Evolutionary conservation across 2,113 vertebrate genomes (phyloP).

Genomic region (Vanacampus margaritifer): DNA sequence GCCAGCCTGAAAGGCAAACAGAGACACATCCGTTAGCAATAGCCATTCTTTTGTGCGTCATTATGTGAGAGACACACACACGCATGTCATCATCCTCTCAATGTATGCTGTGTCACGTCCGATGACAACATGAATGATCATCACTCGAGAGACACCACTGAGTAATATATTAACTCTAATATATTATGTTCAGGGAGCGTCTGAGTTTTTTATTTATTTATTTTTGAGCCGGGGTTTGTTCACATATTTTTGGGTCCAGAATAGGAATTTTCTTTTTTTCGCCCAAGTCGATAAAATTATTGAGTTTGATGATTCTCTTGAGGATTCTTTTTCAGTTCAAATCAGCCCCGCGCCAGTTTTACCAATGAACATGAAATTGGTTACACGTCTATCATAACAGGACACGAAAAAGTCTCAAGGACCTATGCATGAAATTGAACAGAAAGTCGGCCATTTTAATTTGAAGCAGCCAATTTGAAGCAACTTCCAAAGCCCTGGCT

Average conservation of each 20-base stretch:
- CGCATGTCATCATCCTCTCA: slow-evolving; percentile 21
- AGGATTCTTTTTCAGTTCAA: too few species aligned
- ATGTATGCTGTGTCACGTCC: slow-evolving; percentile 5
- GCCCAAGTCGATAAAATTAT: too few species aligned
- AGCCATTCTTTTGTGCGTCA: slow-evolving; percentile 19
- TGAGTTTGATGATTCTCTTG: too few species aligned
- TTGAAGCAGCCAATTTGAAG: neutral
- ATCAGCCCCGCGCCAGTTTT: too few species aligned
- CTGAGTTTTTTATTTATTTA: neutral
- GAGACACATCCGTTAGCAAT: slow-evolving; percentile 22
- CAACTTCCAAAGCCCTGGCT: neutral
- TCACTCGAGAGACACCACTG: neutral
- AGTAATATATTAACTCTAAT: neutral
- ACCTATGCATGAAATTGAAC: neutral
- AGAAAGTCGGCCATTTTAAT: neutral
- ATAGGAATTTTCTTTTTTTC: too few species aligned
- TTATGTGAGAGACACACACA: slow-evolving; percentile 16
- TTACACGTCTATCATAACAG: too few species aligned
- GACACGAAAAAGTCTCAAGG: too few species aligned
- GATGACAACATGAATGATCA: slow-evolving; percentile 12
- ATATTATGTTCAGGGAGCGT: neutral
- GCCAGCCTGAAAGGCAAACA: slow-evolving; percentile 54
- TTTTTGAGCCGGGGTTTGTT: too few species aligned
- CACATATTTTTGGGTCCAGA: too few species aligned
- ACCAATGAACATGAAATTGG: too few species aligned